Conservation (phyloP, 1,140 invertebrate species). For the Dendrolimus kikuchii region DNA sequence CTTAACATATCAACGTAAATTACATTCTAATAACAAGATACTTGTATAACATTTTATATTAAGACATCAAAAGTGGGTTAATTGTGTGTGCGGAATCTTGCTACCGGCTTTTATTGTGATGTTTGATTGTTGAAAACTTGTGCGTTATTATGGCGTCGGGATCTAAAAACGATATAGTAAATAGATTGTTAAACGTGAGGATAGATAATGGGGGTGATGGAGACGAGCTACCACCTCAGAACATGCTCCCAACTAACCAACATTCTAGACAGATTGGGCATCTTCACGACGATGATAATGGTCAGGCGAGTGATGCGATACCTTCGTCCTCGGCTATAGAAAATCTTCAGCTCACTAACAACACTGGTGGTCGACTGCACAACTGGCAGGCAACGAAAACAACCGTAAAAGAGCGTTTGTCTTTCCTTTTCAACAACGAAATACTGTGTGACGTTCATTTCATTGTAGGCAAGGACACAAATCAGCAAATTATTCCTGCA, state of each 20-base stretch:
- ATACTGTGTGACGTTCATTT: constrained; percentile 87
- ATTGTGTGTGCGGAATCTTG: not conserved
- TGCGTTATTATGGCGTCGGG: constrained; percentile 53
- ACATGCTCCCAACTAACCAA: constrained; percentile 66
- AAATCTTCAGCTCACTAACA: constrained; percentile 50
- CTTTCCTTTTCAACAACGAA: constrained; percentile 87
- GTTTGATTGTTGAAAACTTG: constrained; percentile 26
- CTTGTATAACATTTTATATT: not conserved
- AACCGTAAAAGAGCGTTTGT: constrained; percentile 83
- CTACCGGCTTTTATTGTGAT: constrained; percentile 31
- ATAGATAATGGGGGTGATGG: constrained; percentile 40
- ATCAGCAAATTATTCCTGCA: constrained; percentile 83
- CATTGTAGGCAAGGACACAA: constrained; percentile 81
- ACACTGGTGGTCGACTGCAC: constrained; percentile 62
- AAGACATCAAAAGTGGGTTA: too few relatives aligned
- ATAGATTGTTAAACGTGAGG: constrained; percentile 46
- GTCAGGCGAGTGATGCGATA: constrained; percentile 36
- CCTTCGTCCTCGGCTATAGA: constrained; percentile 56
- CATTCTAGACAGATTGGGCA: constrained; percentile 37
- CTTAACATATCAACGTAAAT: constrained; percentile 12
- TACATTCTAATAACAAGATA: constrained; percentile 4
- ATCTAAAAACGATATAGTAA: constrained; percentile 57
- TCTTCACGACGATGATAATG: constrained; percentile 42
- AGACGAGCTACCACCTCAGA: constrained; percentile 59
- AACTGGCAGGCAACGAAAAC: constrained; percentile 82